Evolutionary conservation across 2,797 vertebrate genomes (phyloP).

Genomic region (Cyclopterus lumpus): DNA sequence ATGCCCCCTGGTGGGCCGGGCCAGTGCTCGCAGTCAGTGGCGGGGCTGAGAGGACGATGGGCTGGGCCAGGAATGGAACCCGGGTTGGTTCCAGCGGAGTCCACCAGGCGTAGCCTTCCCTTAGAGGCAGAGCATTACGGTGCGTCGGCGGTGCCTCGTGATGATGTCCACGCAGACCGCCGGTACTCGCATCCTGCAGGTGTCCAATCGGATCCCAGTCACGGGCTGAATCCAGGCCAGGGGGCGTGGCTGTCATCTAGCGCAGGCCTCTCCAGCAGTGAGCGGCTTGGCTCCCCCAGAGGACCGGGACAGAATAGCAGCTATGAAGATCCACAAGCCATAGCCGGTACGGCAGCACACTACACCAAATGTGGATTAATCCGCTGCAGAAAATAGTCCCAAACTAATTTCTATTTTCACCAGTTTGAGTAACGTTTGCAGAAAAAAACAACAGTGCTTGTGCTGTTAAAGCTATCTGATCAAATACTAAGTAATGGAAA

Average conservation of each 20-base stretch:
- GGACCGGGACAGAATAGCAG: conserved; percentile 45
- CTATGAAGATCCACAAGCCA: conserved; percentile 36
- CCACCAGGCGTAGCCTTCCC: conserved; percentile 35
- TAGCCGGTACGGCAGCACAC: conserved; percentile 43
- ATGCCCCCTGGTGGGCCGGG: neutral
- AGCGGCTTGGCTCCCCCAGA: conserved; percentile 40
- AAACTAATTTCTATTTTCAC: neutral
- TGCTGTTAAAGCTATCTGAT: no score
- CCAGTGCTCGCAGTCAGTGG: neutral
- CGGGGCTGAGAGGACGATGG: neutral
- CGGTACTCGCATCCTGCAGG: neutral
- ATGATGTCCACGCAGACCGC: neutral
- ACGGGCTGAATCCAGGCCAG: neutral
- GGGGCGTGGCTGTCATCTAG: conserved; percentile 50
- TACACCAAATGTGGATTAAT: neutral
- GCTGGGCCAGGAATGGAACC: accelerated
- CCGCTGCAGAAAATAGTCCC: neutral
- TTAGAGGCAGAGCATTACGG: conserved; percentile 4
- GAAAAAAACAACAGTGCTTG: neutral
- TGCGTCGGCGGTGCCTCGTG: neutral
- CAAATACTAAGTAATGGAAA: neutral
- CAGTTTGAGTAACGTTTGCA: neutral
- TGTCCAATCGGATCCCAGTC: neutral
- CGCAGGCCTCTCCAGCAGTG: conserved; percentile 29
- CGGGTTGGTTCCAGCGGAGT: neutral